Evolutionary conservation across 37 sponge, comb jelly and placozoan species (phyloP), one percentile per base, ranked within the genome.

Genomic region (Mnemiopsis leidyi): DNA sequence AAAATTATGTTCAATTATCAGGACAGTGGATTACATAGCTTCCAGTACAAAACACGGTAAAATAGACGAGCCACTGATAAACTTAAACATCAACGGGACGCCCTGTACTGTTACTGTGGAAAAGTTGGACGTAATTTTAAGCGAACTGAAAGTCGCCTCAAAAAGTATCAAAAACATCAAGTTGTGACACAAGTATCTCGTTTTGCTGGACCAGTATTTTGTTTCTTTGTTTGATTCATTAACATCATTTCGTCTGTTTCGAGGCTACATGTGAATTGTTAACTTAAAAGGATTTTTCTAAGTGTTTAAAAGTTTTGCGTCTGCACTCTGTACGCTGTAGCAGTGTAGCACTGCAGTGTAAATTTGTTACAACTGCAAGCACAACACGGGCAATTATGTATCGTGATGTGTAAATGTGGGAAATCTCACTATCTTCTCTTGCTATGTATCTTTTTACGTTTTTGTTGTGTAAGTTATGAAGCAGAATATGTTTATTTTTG

Each of bases 91-190:
- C 61, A 85, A 85, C 29, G 90, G 61, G 23, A 39, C 61, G 0
- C 90, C 40, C 25, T 85, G 90, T 39, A 85, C 90, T 40, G 61
- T 85, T 38, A 40, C 90, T 3, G 61, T 38, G 0, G 90, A 39
- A 2, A 85, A 85, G 29, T 61, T 85, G 1, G 90, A 85, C 39
- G 61, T 40, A 13, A 38, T 85, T 0, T 36, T 85, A 7, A 38
- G 29, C 36, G 90, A 85, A 40, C 90, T 85, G 32, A 85, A 85
- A 39, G 2, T 61, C 24, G 90, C 90, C 24, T 38, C 90, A 0
- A 40, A 85, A 25, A 20, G 40, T 23, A 85, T 85, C 90, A 85
- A 85, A 85, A 85, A 39, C 29, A 40, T 85, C 9, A 85, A 85
- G 23, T 40, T 85, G 75, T 71, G 75, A 71, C 30, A 71, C n/a